Base-by-base conservation (phyloP, 1,140 invertebrate genomes). In the Drosophila carrolli region DNA sequence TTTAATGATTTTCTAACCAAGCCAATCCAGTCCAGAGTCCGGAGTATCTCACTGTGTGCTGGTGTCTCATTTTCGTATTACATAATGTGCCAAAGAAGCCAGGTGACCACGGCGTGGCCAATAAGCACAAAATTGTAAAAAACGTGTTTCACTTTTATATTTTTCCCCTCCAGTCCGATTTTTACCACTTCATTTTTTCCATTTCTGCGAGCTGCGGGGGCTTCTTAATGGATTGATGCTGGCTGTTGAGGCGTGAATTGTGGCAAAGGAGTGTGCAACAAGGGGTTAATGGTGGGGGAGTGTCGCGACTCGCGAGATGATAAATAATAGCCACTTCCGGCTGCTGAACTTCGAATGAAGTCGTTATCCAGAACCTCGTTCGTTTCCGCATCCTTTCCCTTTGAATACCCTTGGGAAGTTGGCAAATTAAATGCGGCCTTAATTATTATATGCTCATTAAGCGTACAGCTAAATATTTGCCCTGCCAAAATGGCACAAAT, bases 381-480 rank as follows among this genome's bases (percentile, higher is more conserved):
- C 16, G 71, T 65, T 75, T 75, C 48, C 29, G 32, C 32, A 66
- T 77, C 75, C 75, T 78, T 78, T 78, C 74, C 40, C 74, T 76
- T 76, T 76, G 19, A 47, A 40, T 78, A 71, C 48, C 75, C 75
- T 78, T 78, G 75, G 53, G 11, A 60, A 27, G 35, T 4, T 84
- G 67, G 56, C 68, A 74, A 83, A 77, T 83, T 79, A 88, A 88
- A 82, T 76, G 59, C 70, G 79, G 72, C 67, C 79, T 89, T 89
- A 88, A 89, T 89, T 88, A 88, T 89, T 88, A 88, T 72, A 77
- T 88, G 83, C 84, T 89, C 84, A 88, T 88, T 88, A 88, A 89
- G 62, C 75, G 75, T 41, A 55, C 29, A 47, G 46, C 50, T 11
- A 73, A 60, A 70, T 67, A 59, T 77, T 77, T 81, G 68, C 72